Evolutionary conservation across 2,888 invertebrate genomes (phyloP), one percentile per base, ranked within the genome.

Genomic region (Pollenia amentaria): DNA sequence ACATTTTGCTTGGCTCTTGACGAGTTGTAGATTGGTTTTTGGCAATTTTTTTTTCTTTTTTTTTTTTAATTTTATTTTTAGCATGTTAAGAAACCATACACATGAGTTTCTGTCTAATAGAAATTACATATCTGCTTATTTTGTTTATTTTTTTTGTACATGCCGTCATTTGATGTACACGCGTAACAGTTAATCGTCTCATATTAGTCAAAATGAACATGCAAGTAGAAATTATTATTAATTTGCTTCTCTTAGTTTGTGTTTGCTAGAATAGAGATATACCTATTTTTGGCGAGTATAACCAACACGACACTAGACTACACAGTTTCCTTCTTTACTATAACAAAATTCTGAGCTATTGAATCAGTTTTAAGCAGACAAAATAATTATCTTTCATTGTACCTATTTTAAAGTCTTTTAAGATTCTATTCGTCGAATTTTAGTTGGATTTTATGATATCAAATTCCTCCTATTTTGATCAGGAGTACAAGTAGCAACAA

Each of bases 1-100:
- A 91, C 92, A 92, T 92, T 92, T 92, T 92, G 91, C 89, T 90
- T 88, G 48, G 67, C 64, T 87, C 82, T 72, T 85, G 85, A 76
- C 82, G 87, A 82, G 65, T 85, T 85, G 81, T 62, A 82, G 81
- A 80, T 85, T 83, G 67, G 60, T 48, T 77, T 53, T 60, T 48
- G 14, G 64, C 21, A 44, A 53, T 53, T 12, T 70, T 76, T 64
- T 48, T n/a, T 80, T 38, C 0, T 29, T 11, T 53, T 48, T 2
- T 16, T 70, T 62, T n/a, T 42, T 67, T 8, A 21, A 12, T 18
- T 46, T 53, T 55, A 14, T 76, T 53, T 44, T 18, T 44, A 14
- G 12, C 42, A 40, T 64, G 12, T 14, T 18, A 29, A 21, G 51
- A 65, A 73, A n/a, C 0, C 46, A 40, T 51, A 18, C 53, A 67